Evolutionary conservation across 2,113 vertebrate species (phyloP).

Genomic region (Suricata suricatta): DNA sequence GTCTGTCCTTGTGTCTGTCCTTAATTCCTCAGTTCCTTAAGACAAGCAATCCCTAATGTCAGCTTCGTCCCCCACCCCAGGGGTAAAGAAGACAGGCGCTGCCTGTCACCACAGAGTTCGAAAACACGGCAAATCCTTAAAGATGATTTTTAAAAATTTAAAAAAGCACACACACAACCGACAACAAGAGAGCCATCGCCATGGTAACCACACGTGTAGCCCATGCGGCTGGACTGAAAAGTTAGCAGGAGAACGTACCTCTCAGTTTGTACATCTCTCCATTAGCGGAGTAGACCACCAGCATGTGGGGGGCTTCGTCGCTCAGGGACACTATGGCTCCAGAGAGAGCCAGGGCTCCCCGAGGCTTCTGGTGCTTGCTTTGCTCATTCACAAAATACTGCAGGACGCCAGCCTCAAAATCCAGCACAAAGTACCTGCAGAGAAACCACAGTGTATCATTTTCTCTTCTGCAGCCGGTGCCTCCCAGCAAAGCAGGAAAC

Average conservation of each 20-base stretch:
- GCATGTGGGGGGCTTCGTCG: conserved; percentile 95
- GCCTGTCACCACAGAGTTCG: not conserved
- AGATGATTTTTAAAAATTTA: not conserved
- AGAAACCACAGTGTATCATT: not conserved
- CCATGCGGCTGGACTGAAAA: not conserved
- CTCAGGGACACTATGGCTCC: conserved; percentile 93
- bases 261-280: conserved; percentile 96
- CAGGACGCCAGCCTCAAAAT: conserved; percentile 93
- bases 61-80: not conserved
- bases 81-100: not conserved
- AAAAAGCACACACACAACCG: not conserved
- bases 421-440: conserved; percentile 92
- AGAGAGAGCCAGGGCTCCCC: conserved; percentile 92
- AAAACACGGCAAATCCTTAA: not conserved
- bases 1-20: not conserved
- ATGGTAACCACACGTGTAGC: not conserved
- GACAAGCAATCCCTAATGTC: not conserved
- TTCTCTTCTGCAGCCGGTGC: not conserved
- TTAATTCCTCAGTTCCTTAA: not conserved
- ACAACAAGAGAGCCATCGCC: not conserved
- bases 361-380: conserved; percentile 94
- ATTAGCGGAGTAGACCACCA: conserved; percentile 92
- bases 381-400: conserved; percentile 97
- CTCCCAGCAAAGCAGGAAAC: not conserved
- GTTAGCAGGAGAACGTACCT: conserved; percentile 85